These are phyloP conservation scores for Neotoma lepida DNA, from an alignment of 2,113 vertebrate genomes.

Conservation along the genomic window DNA sequence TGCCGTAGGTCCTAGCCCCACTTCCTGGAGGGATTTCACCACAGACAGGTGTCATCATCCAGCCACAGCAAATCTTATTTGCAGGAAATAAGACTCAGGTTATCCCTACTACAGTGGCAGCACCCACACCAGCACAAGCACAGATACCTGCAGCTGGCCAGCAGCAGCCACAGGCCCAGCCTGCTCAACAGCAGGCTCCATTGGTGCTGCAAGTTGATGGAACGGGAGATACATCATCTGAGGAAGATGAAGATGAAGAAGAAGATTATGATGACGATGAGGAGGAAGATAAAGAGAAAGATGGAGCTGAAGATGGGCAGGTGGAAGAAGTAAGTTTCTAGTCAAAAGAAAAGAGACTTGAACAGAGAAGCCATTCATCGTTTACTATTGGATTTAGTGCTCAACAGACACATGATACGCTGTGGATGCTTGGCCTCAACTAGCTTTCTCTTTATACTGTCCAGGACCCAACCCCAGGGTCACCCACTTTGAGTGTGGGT, in stretches of 20 bases:
- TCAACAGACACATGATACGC: background rate
- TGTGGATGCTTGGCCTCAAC: background rate
- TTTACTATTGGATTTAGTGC: constrained; percentile 29
- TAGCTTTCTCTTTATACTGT: background rate
- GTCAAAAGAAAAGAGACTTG: constrained; percentile 15
- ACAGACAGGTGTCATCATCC: constrained; percentile 98
- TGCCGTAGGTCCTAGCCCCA: constrained; percentile 92
- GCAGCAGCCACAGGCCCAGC: constrained; percentile 89
- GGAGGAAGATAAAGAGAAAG: constrained; percentile 98
- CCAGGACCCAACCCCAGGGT: background rate
- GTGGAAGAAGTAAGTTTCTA: constrained; percentile 93
- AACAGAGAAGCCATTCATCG: background rate
- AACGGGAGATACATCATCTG: constrained; percentile 95
- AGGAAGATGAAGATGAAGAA: constrained; percentile 97
- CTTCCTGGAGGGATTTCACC: constrained; percentile 94
- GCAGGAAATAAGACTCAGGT: constrained; percentile 98
- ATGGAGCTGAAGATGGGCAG: constrained; percentile 96
- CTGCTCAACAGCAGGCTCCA: constrained; percentile 91
- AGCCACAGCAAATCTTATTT: constrained; percentile 98
- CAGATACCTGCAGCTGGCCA: constrained; percentile 89
- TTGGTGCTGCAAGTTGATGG: constrained; percentile 97
- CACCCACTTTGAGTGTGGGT: background rate
- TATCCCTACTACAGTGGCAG: constrained; percentile 90
- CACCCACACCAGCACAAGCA: constrained; percentile 88
- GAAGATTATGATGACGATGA: constrained; percentile 98